Evolutionary conservation across 2,797 vertebrate genomes (phyloP), one percentile per base, ranked within the genome.

Genomic region (Paratrypauchen microcephalus): DNA sequence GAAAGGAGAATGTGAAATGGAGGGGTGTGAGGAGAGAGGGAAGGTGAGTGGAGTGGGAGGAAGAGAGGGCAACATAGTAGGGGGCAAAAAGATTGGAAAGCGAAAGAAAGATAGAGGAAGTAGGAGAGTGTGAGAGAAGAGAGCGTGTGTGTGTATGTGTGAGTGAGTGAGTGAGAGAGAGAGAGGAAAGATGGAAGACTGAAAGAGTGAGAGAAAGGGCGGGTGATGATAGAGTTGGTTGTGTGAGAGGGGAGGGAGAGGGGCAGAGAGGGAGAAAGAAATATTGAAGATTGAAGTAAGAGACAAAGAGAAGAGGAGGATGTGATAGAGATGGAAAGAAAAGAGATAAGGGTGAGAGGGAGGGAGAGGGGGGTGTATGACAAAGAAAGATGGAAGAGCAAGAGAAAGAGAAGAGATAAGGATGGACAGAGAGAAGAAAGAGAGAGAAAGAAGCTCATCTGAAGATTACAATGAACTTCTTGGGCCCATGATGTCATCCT

Each of bases 241-340:
- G 19, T 6, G 19, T 2, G 18, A n/a, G 2, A 73, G 47, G 50
- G 19, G 50, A 21, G 19, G 2, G 50, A 8, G 50, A 8, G 50
- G 19, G 6, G 50, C 5, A 11, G n/a, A 19, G 2, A 9, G 3
- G 75, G 50, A 52, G 36, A 61, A 62, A 41, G 55, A 78, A 76
- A 21, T n/a, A n/a, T 4, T 9, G 2, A 21, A 9, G 76, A 75
- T 66, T 59, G 50, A 21, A 86, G 86, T 41, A 81, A 75, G 21
- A 15, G 63, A 80, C 47, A 75, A 24, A 78, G 60, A 65, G 39
- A 15, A 45, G 41, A 3, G 13, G 13, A 45, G 4, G 41, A 45
- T 45, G 39, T 41, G 39, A 41, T 41, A 13, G 3, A 15, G 41
- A 45, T 16, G 13, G 41, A 39, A 56, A 26, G 62, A 61, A 52